These are phyloP conservation scores for Triops cancriformis DNA, from an alignment of 1,140 invertebrate genomes.

Conservation along the genomic window DNA sequence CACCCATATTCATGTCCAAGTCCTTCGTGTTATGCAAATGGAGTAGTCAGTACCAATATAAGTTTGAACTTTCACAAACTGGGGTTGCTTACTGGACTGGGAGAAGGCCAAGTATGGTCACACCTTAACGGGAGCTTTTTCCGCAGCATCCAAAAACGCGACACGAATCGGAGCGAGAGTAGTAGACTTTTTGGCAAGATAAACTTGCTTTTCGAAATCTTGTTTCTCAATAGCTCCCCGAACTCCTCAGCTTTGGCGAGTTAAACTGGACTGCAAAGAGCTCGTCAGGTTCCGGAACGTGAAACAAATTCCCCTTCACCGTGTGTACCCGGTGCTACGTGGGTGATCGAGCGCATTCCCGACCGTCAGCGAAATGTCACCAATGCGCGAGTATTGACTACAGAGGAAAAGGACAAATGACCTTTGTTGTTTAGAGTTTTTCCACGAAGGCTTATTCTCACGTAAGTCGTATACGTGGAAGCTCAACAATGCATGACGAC, in stretches of 20 bases:
- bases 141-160: neutral
- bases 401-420: neutral
- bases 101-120: slow-evolving; percentile 12
- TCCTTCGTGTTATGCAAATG: neutral
- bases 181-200: neutral
- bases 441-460: too few species aligned
- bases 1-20: neutral
- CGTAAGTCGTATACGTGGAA: too few species aligned
- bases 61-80: neutral
- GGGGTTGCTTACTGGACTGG: neutral
- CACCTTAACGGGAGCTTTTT: neutral
- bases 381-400: neutral
- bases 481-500: too few species aligned
- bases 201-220: neutral
- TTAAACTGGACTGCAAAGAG: neutral
- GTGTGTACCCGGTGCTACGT: neutral
- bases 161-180: neutral
- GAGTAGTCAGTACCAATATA: neutral
- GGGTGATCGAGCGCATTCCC: neutral
- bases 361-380: neutral
- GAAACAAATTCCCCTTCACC: neutral
- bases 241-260: neutral
- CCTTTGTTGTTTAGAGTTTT: neutral
- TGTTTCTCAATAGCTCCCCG: too few species aligned
- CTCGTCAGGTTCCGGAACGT: neutral